phyloP scores from a whole-genome alignment of 2,888 invertebrate genomes.

The Serrognathus titanus region DNA sequence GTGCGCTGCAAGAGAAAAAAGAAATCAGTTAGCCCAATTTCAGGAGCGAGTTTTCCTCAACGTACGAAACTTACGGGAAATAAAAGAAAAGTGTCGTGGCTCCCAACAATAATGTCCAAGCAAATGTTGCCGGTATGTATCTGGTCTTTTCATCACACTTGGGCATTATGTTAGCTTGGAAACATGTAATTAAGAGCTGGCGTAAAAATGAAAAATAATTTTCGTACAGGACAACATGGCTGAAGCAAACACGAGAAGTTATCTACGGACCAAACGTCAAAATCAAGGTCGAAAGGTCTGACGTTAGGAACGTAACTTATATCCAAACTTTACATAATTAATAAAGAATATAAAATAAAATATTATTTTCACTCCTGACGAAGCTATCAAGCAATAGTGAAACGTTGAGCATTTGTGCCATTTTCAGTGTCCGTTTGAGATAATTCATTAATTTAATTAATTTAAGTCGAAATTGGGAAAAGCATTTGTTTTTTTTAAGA shows the following conservation, averaged over 20 bases:
- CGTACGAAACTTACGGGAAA: slow-evolving; percentile 82
- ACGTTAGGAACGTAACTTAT: neutral
- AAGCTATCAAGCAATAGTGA: no score
- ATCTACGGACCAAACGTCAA: slow-evolving; percentile 24
- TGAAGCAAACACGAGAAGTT: slow-evolving; percentile 36
- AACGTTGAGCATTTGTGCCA: no score
- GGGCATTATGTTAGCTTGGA: slow-evolving; percentile 67
- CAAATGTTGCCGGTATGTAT: slow-evolving; percentile 97
- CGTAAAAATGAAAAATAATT: slow-evolving; percentile 37
- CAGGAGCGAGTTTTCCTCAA: slow-evolving; percentile 2
- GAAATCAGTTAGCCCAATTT: neutral
- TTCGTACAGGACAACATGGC: slow-evolving; percentile 49
- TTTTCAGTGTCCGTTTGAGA: no score
- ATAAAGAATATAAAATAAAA: no score
- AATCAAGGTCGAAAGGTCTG: slow-evolving; percentile 17
- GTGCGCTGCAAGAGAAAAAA: slow-evolving; percentile 62
- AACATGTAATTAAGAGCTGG: slow-evolving; percentile 38
- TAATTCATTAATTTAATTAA: no score
- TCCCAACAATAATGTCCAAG: slow-evolving; percentile 92
- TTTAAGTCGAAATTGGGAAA: no score
- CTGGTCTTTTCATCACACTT: slow-evolving; percentile 95
- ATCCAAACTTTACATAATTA: no score
- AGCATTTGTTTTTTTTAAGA: no score
- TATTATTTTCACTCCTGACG: no score
- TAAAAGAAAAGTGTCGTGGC: slow-evolving; percentile 94